phyloP scores from a whole-genome alignment of 2,888 invertebrate genomes.

The Galerucella calmariensis region DNA sequence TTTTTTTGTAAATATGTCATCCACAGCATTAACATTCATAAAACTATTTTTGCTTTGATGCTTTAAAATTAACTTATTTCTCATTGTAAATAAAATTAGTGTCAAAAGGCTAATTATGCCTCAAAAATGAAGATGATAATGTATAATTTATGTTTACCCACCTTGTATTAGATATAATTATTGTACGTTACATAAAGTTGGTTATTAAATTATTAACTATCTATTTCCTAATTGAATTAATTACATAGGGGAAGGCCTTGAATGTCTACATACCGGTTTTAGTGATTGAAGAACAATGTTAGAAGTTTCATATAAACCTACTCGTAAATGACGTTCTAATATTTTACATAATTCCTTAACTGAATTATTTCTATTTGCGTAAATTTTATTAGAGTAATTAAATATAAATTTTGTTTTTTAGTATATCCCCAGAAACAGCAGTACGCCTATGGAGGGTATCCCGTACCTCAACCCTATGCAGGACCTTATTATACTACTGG shows the following conservation, averaged over 20 bases:
- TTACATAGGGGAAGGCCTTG: neutral
- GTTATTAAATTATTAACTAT: neutral
- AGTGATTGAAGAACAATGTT: neutral
- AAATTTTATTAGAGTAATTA: neutral
- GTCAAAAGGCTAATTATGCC: too few relatives aligned
- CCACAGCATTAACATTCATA: neutral
- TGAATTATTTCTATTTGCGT: too few relatives aligned
- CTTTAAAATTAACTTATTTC: neutral
- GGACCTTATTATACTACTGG: conserved; percentile 90
- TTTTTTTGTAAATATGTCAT: neutral
- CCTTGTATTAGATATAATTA: too few relatives aligned
- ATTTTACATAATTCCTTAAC: too few relatives aligned
- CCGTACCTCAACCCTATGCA: conserved; percentile 82
- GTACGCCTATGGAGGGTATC: conserved; percentile 90
- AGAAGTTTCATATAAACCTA: neutral
- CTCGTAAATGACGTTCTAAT: neutral
- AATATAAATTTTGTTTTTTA: conserved; percentile 63
- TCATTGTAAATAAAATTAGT: neutral
- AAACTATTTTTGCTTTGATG: neutral
- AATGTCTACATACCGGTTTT: neutral
- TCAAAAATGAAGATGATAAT: too few relatives aligned
- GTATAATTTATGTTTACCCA: too few relatives aligned
- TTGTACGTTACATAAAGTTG: neutral
- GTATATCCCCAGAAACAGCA: conserved; percentile 96
- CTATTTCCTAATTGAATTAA: neutral